Evolutionary conservation across 2,797 vertebrate genomes (phyloP).

Genomic region (Todus mexicanus): DNA sequence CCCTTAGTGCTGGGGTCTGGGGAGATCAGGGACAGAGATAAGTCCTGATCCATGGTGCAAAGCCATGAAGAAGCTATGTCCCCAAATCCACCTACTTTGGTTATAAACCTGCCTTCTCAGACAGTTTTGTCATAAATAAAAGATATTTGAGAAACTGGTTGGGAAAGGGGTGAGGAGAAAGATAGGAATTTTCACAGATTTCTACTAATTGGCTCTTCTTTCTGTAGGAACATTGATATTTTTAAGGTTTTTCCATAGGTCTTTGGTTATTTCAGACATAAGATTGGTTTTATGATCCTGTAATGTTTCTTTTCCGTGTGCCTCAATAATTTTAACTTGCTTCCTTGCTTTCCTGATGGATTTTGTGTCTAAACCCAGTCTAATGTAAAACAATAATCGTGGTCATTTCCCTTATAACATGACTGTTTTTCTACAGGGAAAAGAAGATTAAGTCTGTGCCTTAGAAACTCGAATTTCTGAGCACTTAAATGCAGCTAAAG

Average conservation of each 20-base stretch:
- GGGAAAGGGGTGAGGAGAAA: not conserved
- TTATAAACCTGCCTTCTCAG: not conserved
- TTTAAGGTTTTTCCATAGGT: not conserved
- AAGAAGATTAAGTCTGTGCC: not conserved
- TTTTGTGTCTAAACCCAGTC: not conserved
- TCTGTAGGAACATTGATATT: not conserved
- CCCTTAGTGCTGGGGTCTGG: not conserved
- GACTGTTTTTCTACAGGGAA: not conserved
- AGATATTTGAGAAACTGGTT: not conserved
- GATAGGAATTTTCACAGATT: not conserved
- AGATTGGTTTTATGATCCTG: not conserved
- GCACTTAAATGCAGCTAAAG: not conserved
- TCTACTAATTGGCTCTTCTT: not conserved
- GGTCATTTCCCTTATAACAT: not conserved
- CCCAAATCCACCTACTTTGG: not conserved
- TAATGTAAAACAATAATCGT: not conserved
- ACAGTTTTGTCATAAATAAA: not conserved
- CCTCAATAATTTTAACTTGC: not conserved
- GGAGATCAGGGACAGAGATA: not conserved
- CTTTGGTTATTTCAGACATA: not conserved
- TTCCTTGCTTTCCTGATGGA: not conserved
- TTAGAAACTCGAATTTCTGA: not conserved
- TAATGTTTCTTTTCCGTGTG: not conserved
- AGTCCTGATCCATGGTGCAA: not conserved
- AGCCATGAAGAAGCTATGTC: not conserved